Conservation (phyloP, 92 coral and sea anemone species). For the Anthopleura xanthogrammica region DNA sequence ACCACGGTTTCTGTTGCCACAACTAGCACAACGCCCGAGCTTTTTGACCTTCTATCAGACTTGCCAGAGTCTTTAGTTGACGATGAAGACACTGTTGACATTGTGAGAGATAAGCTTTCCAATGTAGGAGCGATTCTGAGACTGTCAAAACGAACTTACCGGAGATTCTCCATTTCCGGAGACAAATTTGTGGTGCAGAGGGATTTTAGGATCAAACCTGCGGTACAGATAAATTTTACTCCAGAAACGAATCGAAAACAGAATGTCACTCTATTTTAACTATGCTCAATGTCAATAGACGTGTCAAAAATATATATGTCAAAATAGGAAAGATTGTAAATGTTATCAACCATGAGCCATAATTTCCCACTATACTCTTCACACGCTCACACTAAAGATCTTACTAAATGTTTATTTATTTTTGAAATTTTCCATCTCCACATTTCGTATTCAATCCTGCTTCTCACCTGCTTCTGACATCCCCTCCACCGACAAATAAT, state of each 20-base stretch:
- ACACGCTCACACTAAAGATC: too few species aligned
- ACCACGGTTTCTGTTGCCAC: constrained; percentile 36
- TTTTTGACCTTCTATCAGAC: constrained; percentile 64
- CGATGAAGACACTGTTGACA: constrained; percentile 73
- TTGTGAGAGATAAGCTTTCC: constrained; percentile 67
- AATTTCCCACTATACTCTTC: too few species aligned
- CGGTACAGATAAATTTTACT: constrained; percentile 66
- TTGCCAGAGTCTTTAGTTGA: constrained; percentile 86
- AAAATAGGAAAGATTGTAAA: too few species aligned
- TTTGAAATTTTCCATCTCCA: too few species aligned
- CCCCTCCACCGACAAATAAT: too few species aligned
- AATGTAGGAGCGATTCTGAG: constrained; percentile 74
- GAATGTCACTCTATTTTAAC: constrained; percentile 3
- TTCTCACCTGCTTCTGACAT: too few species aligned
- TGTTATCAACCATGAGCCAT: too few species aligned
- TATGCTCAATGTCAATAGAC: not conserved
- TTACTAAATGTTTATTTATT: too few species aligned
- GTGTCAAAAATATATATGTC: too few species aligned
- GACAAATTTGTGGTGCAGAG: constrained; percentile 81
- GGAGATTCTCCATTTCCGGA: constrained; percentile 74
- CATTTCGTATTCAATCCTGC: too few species aligned
- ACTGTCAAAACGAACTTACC: constrained; percentile 60
- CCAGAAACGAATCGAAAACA: constrained; percentile 15
- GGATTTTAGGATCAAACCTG: constrained; percentile 48
- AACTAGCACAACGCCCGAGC: constrained; percentile 44